Percentiles rank a stretch among this genome's conserved stretches.
Conservation (phyloP, 2,888 invertebrate species). For the Lysandra coridon region DNA sequence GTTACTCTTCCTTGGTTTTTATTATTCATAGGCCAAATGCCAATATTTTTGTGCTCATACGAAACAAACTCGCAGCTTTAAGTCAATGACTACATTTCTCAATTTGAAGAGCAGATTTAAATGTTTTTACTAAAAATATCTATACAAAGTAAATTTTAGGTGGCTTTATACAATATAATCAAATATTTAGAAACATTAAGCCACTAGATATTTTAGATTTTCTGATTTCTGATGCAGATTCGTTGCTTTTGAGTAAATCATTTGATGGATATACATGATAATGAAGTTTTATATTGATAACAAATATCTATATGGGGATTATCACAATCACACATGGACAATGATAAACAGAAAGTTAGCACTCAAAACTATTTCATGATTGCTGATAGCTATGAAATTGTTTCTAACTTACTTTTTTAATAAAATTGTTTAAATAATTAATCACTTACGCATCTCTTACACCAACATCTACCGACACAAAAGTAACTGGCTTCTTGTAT, state of each 20-base stretch:
- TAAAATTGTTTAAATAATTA: slow-evolving; percentile 23
- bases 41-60: no score
- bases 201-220: background rate
- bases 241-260: background rate
- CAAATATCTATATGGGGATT: background rate
- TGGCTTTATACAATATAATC: no score
- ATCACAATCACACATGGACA: background rate
- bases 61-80: no score
- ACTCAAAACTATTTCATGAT: background rate
- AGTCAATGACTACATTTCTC: no score
- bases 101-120: no score
- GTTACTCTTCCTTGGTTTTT: no score
- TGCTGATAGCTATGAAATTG: background rate
- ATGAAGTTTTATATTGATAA: background rate
- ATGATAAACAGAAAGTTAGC: background rate
- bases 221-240: background rate
- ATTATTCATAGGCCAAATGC: no score
- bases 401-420: background rate
- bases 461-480: slow-evolving; percentile 89
- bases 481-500: slow-evolving; percentile 82
- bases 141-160: no score
- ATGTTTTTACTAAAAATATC: no score
- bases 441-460: slow-evolving; percentile 85
- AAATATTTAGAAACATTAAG: no score
- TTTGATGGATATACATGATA: background rate